Percentiles rank a stretch among this genome's conserved stretches.
phyloP scores from a whole-genome alignment of 2,113 vertebrate species.

The Herpetotheres cachinnans region DNA sequence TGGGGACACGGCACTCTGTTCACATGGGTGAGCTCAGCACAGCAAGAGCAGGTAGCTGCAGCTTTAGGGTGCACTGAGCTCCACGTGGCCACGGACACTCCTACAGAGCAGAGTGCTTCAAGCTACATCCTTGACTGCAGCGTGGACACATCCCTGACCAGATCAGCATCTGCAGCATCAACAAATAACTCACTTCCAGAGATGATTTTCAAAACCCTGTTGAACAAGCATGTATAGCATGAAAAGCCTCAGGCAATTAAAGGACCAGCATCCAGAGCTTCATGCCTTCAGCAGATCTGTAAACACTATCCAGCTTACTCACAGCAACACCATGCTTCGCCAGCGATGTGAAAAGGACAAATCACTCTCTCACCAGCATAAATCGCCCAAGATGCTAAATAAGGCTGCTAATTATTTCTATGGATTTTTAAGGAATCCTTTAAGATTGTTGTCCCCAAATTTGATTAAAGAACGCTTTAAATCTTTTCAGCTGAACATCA shows the following conservation, averaged over 20 bases:
- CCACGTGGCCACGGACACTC: neutral
- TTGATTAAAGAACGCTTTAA: neutral
- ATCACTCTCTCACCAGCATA: neutral
- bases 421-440: neutral
- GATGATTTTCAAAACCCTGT: neutral
- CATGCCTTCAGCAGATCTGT: neutral
- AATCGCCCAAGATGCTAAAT: neutral
- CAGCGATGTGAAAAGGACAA: neutral
- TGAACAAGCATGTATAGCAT: neutral
- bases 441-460: neutral
- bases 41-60: neutral
- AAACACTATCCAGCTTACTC: neutral
- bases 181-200: neutral
- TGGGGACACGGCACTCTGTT: neutral
- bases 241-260: neutral
- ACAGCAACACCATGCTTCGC: neutral
- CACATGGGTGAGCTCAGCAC: neutral
- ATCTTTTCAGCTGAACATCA: neutral
- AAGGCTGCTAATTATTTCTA: neutral
- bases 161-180: neutral
- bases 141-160: neutral
- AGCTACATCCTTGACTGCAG: neutral
- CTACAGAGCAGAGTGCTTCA: neutral
- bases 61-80: accelerated
- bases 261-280: neutral